phyloP scores from a whole-genome alignment of 37 sponge, comb jelly and placozoan genomes.

The Geodia barretti region DNA sequence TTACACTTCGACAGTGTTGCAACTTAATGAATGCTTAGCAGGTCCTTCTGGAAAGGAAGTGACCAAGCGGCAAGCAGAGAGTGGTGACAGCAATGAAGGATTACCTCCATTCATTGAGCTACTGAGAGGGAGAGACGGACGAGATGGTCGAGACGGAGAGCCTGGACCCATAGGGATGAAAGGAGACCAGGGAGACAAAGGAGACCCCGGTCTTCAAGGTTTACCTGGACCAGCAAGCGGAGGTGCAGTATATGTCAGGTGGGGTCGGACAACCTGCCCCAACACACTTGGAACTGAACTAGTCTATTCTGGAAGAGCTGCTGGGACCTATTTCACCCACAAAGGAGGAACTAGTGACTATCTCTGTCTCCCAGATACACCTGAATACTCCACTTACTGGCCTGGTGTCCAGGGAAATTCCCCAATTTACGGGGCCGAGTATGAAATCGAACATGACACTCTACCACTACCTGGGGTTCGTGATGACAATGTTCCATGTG shows the following conservation, averaged over 20 bases:
- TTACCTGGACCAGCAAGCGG: slow-evolving; percentile 6
- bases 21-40: no score
- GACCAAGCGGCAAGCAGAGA: no score
- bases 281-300: slow-evolving; percentile 24
- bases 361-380: slow-evolving; percentile 38
- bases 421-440: slow-evolving; percentile 43
- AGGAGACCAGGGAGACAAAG: slow-evolving; percentile 27
- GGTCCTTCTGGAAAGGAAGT: no score
- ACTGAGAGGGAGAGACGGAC: slow-evolving; percentile 38
- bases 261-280: slow-evolving; percentile 33
- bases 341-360: slow-evolving; percentile 37
- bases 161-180: neutral
- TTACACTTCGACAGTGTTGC: no score
- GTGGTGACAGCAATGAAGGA: slow-evolving; percentile 12
- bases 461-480: neutral
- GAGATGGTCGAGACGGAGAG: slow-evolving; percentile 41
- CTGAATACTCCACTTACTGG: slow-evolving; percentile 29
- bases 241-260: slow-evolving; percentile 28
- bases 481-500: slow-evolving; percentile 52
- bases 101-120: slow-evolving; percentile 20
- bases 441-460: slow-evolving; percentile 25
- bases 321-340: neutral
- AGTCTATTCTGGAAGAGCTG: slow-evolving; percentile 29
- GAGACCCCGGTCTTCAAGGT: slow-evolving; percentile 21
- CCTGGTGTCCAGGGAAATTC: slow-evolving; percentile 18